Evolutionary conservation across 2,113 vertebrate species (phyloP), one percentile per base, ranked within the genome.

Genomic region (Glaucomys volans): DNA sequence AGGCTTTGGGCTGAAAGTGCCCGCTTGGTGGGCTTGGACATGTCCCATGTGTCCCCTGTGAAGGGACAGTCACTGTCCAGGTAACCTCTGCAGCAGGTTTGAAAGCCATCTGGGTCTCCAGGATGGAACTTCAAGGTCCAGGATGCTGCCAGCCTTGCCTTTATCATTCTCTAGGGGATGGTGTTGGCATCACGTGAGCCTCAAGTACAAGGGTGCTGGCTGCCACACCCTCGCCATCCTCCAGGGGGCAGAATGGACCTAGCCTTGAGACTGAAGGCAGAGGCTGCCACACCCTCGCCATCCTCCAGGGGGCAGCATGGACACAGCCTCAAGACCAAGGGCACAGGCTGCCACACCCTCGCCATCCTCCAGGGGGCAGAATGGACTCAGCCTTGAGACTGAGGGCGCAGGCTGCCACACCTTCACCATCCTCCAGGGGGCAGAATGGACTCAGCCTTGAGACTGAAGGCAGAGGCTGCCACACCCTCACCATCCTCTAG

Each of bases 1-100:
- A 98, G 96, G 96, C 98, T 99, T 83, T 99, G 99, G 99, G 98
- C 98, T 91, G 97, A 98, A 95, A 99, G 99, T 95, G 98, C 98
- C 79, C 98, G 90, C 47, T 97, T 99, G 92, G 98, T 99, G 97
- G 99, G 99, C 91, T 97, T 99, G 97, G 96, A 99, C 4, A 26
- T 66, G 64, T 57, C 97, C 10, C 18, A 2, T 16, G 67, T 71
- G 4, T n/a, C 75, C 32, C 16, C 75, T 6, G 81, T 8, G 67
- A 82, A 2, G 75, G 82, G 86, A 42, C 88, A 85, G n/a, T 28
- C 37, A 2, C 42, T 64, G 12, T 8, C 64, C 52, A 50, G 59
- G 47, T 97, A 37, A 76, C 32, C 9, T 8, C 44, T 22, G 75
- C 24, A 40, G 9, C 62, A 66, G 62, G 42, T 5, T 0, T 13